These are phyloP conservation scores for Spheniscus mendiculus DNA, from an alignment of 2,113 vertebrate species.

Conservation along the genomic window DNA sequence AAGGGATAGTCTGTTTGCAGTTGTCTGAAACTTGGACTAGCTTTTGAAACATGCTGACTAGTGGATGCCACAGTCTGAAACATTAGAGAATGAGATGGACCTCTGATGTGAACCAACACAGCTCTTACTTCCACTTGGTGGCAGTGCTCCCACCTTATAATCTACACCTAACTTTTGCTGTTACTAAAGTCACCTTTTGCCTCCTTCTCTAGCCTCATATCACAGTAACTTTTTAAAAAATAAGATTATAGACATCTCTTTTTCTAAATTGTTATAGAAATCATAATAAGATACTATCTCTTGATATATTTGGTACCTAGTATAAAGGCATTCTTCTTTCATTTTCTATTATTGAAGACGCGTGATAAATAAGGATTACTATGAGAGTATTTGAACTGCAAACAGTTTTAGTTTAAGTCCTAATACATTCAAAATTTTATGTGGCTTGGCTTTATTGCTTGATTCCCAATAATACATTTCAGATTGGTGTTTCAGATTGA, in stretches of 20 bases:
- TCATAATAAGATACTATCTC: background rate
- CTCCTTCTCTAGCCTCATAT: background rate
- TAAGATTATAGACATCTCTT: background rate
- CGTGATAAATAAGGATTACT: background rate
- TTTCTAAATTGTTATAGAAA: background rate
- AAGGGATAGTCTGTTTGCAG: background rate
- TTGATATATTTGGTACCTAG: background rate
- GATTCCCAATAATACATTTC: background rate
- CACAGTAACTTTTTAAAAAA: background rate
- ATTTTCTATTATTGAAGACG: background rate
- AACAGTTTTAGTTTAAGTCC: background rate
- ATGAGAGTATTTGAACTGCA: background rate
- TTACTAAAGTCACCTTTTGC: background rate
- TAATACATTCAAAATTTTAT: background rate
- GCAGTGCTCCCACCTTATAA: background rate
- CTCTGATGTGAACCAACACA: background rate
- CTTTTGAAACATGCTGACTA: background rate
- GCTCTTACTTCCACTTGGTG: background rate
- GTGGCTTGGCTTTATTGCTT: background rate
- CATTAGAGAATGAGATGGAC: background rate
- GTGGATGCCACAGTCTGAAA: background rate
- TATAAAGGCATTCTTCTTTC: background rate
- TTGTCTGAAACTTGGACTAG: background rate
- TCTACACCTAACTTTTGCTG: background rate
- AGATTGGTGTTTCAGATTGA: background rate